Conservation (phyloP, 2,113 vertebrate species). For the Misgurnus mizolepis region DNA sequence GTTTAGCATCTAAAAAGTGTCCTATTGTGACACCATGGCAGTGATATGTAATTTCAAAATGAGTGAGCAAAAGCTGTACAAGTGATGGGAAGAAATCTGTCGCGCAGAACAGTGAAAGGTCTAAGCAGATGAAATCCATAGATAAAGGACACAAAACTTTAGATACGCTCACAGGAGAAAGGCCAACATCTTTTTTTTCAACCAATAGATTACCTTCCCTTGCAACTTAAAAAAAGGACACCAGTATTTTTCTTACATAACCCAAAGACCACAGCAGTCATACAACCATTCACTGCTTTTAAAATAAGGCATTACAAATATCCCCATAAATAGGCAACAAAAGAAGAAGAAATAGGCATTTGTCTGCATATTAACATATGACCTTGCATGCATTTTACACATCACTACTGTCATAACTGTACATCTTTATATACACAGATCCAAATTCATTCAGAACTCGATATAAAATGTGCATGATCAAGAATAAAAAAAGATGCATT, state of each 20-base stretch:
- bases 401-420: conserved; percentile 41
- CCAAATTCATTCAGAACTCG: conserved; percentile 4
- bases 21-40: conserved; percentile 44
- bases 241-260: background rate
- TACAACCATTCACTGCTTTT: conserved; percentile 27
- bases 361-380: conserved; percentile 1
- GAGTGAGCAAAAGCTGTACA: conserved; percentile 8
- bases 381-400: conserved; percentile 51
- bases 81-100: conserved; percentile 13
- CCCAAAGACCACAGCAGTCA: conserved; percentile 10
- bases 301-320: conserved; percentile 51
- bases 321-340: conserved; percentile 36
- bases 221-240: conserved; percentile 11
- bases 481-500: conserved; percentile 27
- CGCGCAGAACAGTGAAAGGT: conserved; percentile 48
- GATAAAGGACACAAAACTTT: background rate
- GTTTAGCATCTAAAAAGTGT: conserved; percentile 10
- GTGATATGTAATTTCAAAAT: conserved; percentile 29
- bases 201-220: background rate
- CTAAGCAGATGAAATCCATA: conserved; percentile 31
- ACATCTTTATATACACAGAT: conserved; percentile 48
- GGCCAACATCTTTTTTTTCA: background rate
- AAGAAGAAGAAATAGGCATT: background rate
- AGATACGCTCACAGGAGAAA: background rate
- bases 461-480: conserved; percentile 56